Evolutionary conservation across 2,888 invertebrate genomes (phyloP).

Genomic region (Cephus sareptanus): DNA sequence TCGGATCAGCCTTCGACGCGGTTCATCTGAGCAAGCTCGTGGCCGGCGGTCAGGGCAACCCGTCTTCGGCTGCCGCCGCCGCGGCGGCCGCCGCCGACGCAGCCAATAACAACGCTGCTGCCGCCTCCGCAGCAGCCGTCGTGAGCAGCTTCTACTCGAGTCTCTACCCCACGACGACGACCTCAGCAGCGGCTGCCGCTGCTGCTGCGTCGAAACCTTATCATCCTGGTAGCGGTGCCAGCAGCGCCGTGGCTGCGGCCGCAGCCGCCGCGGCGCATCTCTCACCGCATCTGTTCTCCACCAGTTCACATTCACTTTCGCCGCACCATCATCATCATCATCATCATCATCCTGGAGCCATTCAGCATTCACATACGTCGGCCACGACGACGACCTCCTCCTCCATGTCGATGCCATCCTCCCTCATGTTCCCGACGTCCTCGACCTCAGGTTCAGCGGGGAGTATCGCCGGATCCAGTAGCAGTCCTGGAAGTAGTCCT

Average conservation of each 20-base stretch:
- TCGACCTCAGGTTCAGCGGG: conserved; percentile 23
- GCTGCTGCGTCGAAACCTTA: conserved; percentile 66
- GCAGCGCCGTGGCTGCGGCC: neutral
- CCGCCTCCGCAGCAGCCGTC: conserved; percentile 69
- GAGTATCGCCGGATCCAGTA: conserved; percentile 24
- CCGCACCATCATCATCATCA: too few species aligned
- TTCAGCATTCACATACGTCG: conserved; percentile 1
- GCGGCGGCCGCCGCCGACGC: conserved; percentile 66
- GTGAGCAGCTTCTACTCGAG: conserved; percentile 78
- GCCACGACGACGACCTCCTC: conserved; percentile 44
- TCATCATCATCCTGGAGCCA: too few species aligned
- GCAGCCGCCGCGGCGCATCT: too few species aligned
- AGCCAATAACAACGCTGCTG: conserved; percentile 65
- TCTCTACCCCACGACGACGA: conserved; percentile 69
- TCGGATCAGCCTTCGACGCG: conserved; percentile 80
- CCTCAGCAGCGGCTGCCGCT: conserved; percentile 34
- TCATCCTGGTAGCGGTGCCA: conserved; percentile 40
- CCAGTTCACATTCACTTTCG: too few species aligned
- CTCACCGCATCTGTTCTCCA: too few species aligned
- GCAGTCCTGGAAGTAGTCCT: conserved; percentile 51
- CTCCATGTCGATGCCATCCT: conserved; percentile 69
- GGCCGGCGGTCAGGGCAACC: conserved; percentile 43
- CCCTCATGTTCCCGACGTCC: conserved; percentile 53
- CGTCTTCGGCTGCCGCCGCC: conserved; percentile 68
- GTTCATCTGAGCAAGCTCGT: conserved; percentile 74